Evolutionary conservation across 2,797 vertebrate species (phyloP).

Genomic region (Odontamblyopus lacepedii): DNA sequence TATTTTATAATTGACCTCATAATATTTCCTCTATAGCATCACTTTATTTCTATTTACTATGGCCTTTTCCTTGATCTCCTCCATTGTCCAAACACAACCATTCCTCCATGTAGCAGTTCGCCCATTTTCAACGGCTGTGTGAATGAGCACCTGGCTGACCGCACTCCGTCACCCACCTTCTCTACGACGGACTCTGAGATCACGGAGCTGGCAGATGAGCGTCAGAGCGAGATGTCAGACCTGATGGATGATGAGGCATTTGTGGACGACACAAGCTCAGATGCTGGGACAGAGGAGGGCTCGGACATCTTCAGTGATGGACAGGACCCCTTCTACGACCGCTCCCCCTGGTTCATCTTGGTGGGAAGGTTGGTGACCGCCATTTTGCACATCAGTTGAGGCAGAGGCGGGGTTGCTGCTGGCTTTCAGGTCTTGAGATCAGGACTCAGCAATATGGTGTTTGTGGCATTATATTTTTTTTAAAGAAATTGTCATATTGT

Average conservation of each 20-base stretch:
- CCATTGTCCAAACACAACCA: slow-evolving; percentile 40
- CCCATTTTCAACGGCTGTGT: slow-evolving; percentile 99
- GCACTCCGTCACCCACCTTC: slow-evolving; percentile 98
- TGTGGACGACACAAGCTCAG: slow-evolving; percentile 97
- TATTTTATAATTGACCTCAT: background rate
- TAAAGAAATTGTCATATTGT: too few species aligned
- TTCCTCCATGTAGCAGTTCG: slow-evolving; percentile 80
- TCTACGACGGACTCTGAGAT: slow-evolving; percentile 98
- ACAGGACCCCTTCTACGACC: slow-evolving; percentile 99
- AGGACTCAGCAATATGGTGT: too few species aligned
- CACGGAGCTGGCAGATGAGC: slow-evolving; percentile 97
- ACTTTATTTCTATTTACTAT: slow-evolving; percentile 49
- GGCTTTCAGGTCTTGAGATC: slow-evolving; percentile 28
- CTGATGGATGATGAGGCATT: slow-evolving; percentile 95
- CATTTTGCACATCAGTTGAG: slow-evolving; percentile 37
- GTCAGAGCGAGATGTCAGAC: slow-evolving; percentile 98
- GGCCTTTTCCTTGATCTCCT: slow-evolving; percentile 47
- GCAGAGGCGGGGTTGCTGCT: slow-evolving; percentile 26
- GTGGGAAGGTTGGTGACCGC: slow-evolving; percentile 98
- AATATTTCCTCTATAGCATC: slow-evolving; percentile 12
- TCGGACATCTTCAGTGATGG: slow-evolving; percentile 98
- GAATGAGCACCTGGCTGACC: slow-evolving; percentile 95
- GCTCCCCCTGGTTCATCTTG: slow-evolving; percentile 99
- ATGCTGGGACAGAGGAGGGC: slow-evolving; percentile 95
- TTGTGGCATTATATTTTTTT: too few species aligned